phyloP scores from a whole-genome alignment of 2,888 invertebrate species.

The Amphipoea oculea region DNA sequence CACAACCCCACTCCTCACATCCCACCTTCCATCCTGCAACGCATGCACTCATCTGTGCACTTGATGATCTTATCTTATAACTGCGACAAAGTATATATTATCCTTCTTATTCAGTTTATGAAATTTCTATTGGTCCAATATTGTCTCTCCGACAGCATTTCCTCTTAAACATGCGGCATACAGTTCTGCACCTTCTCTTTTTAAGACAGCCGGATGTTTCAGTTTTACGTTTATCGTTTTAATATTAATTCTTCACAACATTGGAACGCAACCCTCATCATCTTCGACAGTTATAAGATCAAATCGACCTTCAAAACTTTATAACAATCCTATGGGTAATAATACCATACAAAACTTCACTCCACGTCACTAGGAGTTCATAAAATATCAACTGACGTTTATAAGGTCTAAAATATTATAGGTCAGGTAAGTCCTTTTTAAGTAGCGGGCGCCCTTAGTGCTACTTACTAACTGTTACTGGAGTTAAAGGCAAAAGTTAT shows the following conservation, averaged over 20 bases:
- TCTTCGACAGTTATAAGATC: not conserved
- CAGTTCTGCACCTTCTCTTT: not conserved
- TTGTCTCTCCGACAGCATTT: no score
- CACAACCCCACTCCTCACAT: no score
- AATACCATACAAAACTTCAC: conserved; percentile 6
- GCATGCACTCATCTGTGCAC: no score
- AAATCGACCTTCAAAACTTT: not conserved
- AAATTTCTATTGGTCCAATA: no score
- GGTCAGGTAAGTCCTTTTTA: conserved; percentile 41
- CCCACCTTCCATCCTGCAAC: no score
- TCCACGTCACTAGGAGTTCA: conserved; percentile 5
- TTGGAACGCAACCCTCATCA: not conserved
- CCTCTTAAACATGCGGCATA: no score
- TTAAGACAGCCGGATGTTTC: not conserved
- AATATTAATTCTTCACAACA: not conserved
- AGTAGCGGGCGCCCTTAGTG: conserved; percentile 26
- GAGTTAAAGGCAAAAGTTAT: conserved; percentile 39
- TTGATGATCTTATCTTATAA: no score
- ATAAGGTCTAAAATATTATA: conserved; percentile 52
- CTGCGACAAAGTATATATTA: no score
- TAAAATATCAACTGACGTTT: conserved; percentile 41
- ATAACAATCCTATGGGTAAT: not conserved
- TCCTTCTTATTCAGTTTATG: no score
- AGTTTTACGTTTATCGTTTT: not conserved
- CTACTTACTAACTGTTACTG: conserved; percentile 46